phyloP scores from a whole-genome alignment of 2,888 invertebrate species.

The Sarcophaga subvicina region DNA sequence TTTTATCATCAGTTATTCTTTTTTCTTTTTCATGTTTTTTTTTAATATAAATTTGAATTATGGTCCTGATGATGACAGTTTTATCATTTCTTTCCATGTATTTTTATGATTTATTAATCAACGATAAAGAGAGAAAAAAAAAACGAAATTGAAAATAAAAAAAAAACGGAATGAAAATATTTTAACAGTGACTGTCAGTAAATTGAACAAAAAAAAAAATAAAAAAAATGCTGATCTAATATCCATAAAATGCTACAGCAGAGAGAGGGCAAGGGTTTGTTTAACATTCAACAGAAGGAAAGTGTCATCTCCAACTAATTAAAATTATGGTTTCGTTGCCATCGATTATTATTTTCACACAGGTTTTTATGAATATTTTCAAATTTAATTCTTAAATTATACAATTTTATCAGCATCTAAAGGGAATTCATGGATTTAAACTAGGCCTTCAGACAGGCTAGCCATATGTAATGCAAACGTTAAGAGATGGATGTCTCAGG shows the following conservation, averaged over 20 bases:
- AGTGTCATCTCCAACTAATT: conserved; percentile 32
- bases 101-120: conserved; percentile 63
- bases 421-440: too few species aligned
- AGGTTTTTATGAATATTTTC: conserved; percentile 12
- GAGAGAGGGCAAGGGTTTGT: too few species aligned
- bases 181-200: not conserved
- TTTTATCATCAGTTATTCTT: too few species aligned
- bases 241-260: too few species aligned
- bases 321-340: not conserved
- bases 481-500: too few species aligned
- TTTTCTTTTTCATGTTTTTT: too few species aligned
- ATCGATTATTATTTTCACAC: not conserved
- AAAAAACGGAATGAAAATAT: not conserved
- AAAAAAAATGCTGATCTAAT: too few species aligned
- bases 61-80: conserved; percentile 67
- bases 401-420: too few species aligned
- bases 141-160: conserved; percentile 28
- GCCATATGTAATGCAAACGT: too few species aligned
- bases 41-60: conserved; percentile 59
- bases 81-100: conserved; percentile 62
- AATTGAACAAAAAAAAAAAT: not conserved
- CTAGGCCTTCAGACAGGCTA: too few species aligned
- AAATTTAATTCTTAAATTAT: not conserved
- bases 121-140: too few species aligned
- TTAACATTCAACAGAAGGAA: not conserved